Base-by-base conservation (phyloP, 2,113 vertebrate species). In the Megaceryle maxima region DNA sequence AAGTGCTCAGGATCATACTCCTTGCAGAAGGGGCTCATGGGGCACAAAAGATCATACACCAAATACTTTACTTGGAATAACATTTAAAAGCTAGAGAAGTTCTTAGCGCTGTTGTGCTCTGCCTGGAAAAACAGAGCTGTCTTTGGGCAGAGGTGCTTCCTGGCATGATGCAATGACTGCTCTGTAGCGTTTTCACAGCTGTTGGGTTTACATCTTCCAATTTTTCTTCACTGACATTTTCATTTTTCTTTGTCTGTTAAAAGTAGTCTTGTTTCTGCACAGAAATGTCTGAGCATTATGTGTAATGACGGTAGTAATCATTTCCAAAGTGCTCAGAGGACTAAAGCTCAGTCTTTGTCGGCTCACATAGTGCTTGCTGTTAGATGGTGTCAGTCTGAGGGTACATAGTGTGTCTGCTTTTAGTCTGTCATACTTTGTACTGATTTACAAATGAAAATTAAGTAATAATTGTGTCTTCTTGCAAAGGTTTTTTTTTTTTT, bases 131-230 rank as follows among this genome's bases (percentile, higher is more conserved):
- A 29, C 1, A 1, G 62, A 0, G 1, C 79, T 63, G 67, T 66
- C 39, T 83, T 56, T 77, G 77, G 67, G 66, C 73, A 86, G 76
- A 73, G 85, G 44, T 75, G 66, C 59, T 68, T 43, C 78, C 84
- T 91, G 91, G 53, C 70, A 53, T 11, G 20, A 16, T 5, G 3
- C 77, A 72, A 0, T 24, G 48, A 1, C 41, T 70, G 35, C 69
- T 67, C 51, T 31, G n/a, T 7, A 57, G 76, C 46, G 55, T n/a
- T 66, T 75, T 89, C 75, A 41, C 91, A 73, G 68, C 67, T 76
- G 33, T 39, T 80, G 41, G 46, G 1, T 81, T 78, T 37, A 35
- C 60, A 17, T 46, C 69, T 80, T 72, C 60, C 88, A 77, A 1
- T 66, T 92, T 48, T 81, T 39, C 60, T 70, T 84, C 33, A 18